These are phyloP conservation scores for Drosophila nr. perissopoda DNA, from an alignment of 2,888 invertebrate species.

Conservation along the genomic window DNA sequence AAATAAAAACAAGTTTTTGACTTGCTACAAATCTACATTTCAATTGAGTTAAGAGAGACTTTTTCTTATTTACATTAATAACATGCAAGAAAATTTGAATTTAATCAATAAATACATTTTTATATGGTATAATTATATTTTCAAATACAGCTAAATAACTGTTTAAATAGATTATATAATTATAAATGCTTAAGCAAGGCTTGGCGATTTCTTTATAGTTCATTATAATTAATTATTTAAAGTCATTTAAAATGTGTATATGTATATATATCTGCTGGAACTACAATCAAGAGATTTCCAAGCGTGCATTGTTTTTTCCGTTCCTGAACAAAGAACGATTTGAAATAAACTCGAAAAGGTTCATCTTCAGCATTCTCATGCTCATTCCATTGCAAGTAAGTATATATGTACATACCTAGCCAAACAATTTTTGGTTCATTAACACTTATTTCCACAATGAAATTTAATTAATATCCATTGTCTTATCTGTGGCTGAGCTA, in stretches of 20 bases:
- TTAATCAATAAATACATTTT: not conserved
- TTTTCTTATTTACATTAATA: not conserved
- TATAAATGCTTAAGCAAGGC: not conserved
- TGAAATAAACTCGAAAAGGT: not conserved
- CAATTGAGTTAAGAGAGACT: not conserved
- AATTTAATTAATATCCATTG: slow-evolving; percentile 67
- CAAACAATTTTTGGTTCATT: slow-evolving; percentile 40
- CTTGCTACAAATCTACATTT: not conserved
- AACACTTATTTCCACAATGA: slow-evolving; percentile 47
- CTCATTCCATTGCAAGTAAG: not conserved
- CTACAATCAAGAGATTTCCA: not conserved
- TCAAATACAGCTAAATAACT: no score
- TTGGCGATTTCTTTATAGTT: not conserved
- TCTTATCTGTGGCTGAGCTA: slow-evolving; percentile 48
- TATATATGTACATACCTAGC: slow-evolving; percentile 27
- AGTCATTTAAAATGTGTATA: not conserved
- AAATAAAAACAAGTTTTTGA: slow-evolving; percentile 13
- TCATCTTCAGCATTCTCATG: slow-evolving; percentile 8
- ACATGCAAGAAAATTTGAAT: not conserved
- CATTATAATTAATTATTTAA: not conserved
- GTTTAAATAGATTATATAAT: no score
- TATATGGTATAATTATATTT: no score
- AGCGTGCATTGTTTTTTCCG: not conserved
- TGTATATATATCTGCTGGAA: not conserved
- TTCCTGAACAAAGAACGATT: not conserved